Percentiles rank a stretch among this genome's conserved stretches.
phyloP scores from a whole-genome alignment of 1,140 invertebrate species.

The Achroia grisella region DNA sequence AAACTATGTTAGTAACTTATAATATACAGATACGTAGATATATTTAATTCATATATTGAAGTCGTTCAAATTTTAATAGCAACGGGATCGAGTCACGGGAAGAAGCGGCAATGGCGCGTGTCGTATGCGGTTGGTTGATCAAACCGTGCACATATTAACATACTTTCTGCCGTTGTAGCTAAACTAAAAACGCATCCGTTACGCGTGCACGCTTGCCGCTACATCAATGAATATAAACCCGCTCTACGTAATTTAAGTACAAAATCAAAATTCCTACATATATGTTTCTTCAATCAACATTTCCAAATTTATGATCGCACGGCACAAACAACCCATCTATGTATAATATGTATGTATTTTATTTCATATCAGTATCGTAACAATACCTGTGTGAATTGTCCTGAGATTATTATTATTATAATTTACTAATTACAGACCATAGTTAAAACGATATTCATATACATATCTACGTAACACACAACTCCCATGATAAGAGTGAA shows the following conservation, averaged over 20 bases:
- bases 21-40: no score
- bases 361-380: no score
- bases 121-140: constrained; percentile 45
- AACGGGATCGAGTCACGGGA: constrained; percentile 40
- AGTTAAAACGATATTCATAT: constrained; percentile 1
- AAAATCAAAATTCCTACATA: constrained; percentile 6
- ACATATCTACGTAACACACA: constrained; percentile 16
- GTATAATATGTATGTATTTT: no score
- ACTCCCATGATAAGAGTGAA: constrained; percentile 63
- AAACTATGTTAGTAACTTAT: no score
- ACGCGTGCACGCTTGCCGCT: constrained; percentile 14
- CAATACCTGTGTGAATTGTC: no score
- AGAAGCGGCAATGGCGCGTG: constrained; percentile 29
- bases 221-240: no score
- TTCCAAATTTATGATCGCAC: no score
- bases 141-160: constrained; percentile 55
- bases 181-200: constrained; percentile 54
- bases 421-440: constrained; percentile 1
- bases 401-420: no score
- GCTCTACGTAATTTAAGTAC: no score
- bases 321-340: no score
- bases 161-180: constrained; percentile 53
- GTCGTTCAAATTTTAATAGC: background rate
- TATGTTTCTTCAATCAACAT: no score
- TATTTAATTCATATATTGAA: no score